Percentiles rank a stretch among this genome's conserved stretches.
phyloP scores from a whole-genome alignment of 1,140 invertebrate genomes.

The Reticulitermes speratus region DNA sequence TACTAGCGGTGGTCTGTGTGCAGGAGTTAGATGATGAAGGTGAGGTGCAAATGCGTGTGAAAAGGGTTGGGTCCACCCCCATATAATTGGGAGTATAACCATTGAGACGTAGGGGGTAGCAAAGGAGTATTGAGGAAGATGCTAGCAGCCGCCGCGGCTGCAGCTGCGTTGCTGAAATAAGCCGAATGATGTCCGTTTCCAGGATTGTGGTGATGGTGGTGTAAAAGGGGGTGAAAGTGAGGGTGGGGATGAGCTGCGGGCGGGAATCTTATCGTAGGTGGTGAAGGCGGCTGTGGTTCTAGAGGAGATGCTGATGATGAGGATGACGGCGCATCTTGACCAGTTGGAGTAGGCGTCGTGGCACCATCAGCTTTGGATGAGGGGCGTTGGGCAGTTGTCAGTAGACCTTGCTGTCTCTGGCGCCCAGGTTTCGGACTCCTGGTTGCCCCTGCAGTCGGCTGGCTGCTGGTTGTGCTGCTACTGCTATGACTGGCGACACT shows the following conservation, averaged over 20 bases:
- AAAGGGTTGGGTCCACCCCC: not conserved
- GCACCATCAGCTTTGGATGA: not conserved
- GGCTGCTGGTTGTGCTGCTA: not conserved
- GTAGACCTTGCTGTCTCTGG: not conserved
- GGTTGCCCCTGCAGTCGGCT: not conserved
- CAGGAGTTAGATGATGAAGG: not conserved
- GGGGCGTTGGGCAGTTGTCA: constrained; percentile 19
- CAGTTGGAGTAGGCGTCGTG: not conserved
- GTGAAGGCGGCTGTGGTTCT: not conserved
- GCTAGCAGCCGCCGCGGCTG: constrained; percentile 60
- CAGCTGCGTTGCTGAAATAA: not conserved
- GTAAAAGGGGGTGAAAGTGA: not conserved
- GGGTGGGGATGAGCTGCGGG: constrained; percentile 20
- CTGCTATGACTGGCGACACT: not conserved
- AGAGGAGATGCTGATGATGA: not conserved
- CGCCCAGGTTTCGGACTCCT: not conserved
- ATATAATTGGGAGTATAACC: constrained; percentile 71
- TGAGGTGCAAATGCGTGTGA: constrained; percentile 14
- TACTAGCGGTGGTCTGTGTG: not conserved
- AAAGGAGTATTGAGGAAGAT: constrained; percentile 69
- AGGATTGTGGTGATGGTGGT: constrained; percentile 6
- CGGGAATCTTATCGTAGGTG: not conserved
- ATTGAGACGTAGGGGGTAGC: constrained; percentile 68
- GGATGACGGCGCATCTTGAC: not conserved
- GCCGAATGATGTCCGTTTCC: not conserved